Evolutionary conservation across 2,797 vertebrate genomes (phyloP), one percentile per base, ranked within the genome.

Genomic region (Tiaroga cobitis): DNA sequence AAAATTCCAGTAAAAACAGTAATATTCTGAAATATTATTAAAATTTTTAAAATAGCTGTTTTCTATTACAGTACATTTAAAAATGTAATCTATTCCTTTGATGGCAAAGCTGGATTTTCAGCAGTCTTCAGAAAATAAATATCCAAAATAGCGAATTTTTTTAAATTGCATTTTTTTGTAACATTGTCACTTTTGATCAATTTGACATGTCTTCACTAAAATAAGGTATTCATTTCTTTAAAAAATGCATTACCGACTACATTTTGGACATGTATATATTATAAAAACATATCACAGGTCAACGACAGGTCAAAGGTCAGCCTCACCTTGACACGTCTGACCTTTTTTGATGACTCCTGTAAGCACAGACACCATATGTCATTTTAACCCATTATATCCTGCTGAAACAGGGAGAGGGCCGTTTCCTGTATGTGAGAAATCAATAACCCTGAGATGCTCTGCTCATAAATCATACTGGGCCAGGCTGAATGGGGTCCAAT

Each of bases 401-500:
- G 24, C 29, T 1, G 41, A 67, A 65, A 75, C 41, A 75, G 70
- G 81, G 72, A 75, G 29, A 16, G 41, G 13, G 8, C 26, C 1
- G 5, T 10, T 56, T 65, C 77, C 77, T 32, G 5, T 11, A 46
- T 49, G 56, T 34, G 69, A 37, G 81, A 63, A 61, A 34, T 75
- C 56, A 75, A 75, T 75, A 65, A 65, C 29, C 29, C 15, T 75
- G 37, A 78, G 29, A 59, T 63, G 49, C 37, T 56, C 46, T 54
- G 21, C 77, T 63, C 59, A 72, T 73, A 82, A 76, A 63, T 63
- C 39, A 70, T 19, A 39, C 69, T 70, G 26, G 29, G n/a, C 63
- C 34, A 82, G 32, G 65, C 69, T 70, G 34, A 59, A 63, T 32
- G 26, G 73, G 51, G 37, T 54, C 61, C 13, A 8, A 41, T 18